Base-by-base conservation (phyloP, 2,113 vertebrate genomes). In the Oryzias javanicus region DNA sequence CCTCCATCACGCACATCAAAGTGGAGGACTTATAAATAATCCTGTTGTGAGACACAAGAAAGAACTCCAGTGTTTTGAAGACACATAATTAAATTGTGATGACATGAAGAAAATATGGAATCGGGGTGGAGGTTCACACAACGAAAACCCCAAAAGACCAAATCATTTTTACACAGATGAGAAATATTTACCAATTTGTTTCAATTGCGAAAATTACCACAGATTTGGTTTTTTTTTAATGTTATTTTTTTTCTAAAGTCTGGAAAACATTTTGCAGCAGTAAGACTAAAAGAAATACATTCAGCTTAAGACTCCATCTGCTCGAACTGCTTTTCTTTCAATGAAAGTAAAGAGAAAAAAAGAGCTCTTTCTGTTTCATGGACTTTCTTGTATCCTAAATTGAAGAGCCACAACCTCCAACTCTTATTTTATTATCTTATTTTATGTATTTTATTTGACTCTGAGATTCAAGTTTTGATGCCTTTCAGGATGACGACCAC, bases 401-500 rank as follows among this genome's bases (percentile, higher is more conserved):
- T n/a, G n/a, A 73, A 64, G 63, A 63, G 20, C 55, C 7, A 17
- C 4, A 4, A 66, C 41, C n/a, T 42, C 35, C 18, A 13, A 55
- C 20, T 2, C 22, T 22, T 22, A 22, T 22, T 22, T 22, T 22
- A 22, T 22, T 47, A 49, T 53, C 48, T 55, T 42, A 29, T 52
- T 44, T 54, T 49, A 12, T 72, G 53, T 79, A 47, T 59, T 71
- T 72, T 73, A 55, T 74, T 64, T 18, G 44, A 50, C 62, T 53
- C 58, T 55, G 10, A 69, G 20, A 55, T 70, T 68, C 19, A 8
- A 35, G 35, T 76, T 67, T 45, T 14, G 57, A 67, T 72, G 66
- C 81, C 35, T 80, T 81, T 78, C 35, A 55, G 47, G 14, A 78
- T 67, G 55, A 81, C 42, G 25, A 67, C n/a, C 25, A 64, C 42